These are phyloP conservation scores for Ooceraea biroi DNA, from an alignment of 1,140 invertebrate species.

Conservation along the genomic window DNA sequence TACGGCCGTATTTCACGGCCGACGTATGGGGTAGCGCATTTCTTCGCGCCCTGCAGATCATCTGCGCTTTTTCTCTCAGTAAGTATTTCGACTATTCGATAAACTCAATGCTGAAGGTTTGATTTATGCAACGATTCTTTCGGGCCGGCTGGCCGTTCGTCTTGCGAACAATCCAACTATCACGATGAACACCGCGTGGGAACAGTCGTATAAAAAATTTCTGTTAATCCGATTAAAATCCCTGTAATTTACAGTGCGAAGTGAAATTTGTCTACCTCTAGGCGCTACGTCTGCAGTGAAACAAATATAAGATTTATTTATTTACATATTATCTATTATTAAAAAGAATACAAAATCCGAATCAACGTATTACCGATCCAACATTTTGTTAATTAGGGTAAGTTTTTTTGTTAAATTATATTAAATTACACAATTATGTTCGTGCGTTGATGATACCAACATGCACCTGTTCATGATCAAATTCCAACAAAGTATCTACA, in stretches of 20 bases:
- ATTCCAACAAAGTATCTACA: neutral
- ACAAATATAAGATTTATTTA: neutral
- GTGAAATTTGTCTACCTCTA: neutral
- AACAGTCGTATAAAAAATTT: neutral
- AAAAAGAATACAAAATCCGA: neutral
- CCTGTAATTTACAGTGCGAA: neutral
- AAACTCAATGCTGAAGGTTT: slow-evolving; percentile 2
- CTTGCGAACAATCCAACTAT: neutral
- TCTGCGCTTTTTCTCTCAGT: neutral
- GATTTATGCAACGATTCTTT: slow-evolving; percentile 10
- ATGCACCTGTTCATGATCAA: no score
- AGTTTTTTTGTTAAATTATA: neutral
- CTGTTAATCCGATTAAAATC: neutral
- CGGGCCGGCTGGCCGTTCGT: neutral
- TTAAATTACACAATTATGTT: neutral
- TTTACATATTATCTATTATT: neutral
- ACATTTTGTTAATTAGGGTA: neutral
- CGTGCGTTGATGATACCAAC: no score
- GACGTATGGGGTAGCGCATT: neutral
- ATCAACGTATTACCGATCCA: neutral
- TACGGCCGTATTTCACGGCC: slow-evolving; percentile 29
- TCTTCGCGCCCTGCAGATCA: neutral
- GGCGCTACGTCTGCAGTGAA: neutral
- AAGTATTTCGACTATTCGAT: slow-evolving; percentile 15
- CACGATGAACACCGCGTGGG: neutral